Percentiles rank a stretch among this genome's conserved stretches.
Conservation (phyloP, 2,888 invertebrate genomes). For the Kryphioiulus occultus region DNA sequence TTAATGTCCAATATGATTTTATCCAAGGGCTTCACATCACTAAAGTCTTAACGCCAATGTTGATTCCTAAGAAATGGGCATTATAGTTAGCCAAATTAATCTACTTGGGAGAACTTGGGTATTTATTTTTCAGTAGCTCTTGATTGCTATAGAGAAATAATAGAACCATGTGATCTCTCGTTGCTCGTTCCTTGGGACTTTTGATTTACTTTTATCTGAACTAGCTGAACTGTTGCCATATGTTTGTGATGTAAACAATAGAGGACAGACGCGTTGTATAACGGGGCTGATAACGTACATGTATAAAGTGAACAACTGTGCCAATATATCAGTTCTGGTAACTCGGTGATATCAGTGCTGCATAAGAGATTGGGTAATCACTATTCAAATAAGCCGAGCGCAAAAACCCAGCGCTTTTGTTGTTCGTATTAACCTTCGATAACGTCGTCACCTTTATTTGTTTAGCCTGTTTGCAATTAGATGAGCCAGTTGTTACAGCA, state of each 20-base stretch:
- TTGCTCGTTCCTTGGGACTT: not conserved
- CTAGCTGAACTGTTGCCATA: constrained; percentile 1
- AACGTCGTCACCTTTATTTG: not conserved
- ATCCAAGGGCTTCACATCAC: too few species aligned
- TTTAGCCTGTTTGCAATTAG: not conserved
- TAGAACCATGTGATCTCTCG: not conserved
- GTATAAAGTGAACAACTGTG: not conserved
- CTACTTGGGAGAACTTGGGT: not conserved
- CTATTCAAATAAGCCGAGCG: not conserved
- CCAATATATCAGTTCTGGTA: constrained; percentile 25
- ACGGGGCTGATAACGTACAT: not conserved
- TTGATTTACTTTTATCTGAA: not conserved
- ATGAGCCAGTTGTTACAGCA: not conserved
- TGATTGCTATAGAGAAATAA: not conserved
- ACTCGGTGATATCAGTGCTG: not conserved
- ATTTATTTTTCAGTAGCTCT: not conserved
- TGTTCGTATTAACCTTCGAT: not conserved
- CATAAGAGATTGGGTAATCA: constrained; percentile 19
- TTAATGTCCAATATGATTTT: too few species aligned
- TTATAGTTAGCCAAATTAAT: too few species aligned
- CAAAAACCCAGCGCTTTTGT: not conserved
- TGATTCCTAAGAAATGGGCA: not conserved
- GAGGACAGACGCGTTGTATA: not conserved
- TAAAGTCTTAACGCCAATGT: too few species aligned
- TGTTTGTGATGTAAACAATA: constrained; percentile 7